phyloP scores from a whole-genome alignment of 2,113 vertebrate species.

The Carollia perspicillata region DNA sequence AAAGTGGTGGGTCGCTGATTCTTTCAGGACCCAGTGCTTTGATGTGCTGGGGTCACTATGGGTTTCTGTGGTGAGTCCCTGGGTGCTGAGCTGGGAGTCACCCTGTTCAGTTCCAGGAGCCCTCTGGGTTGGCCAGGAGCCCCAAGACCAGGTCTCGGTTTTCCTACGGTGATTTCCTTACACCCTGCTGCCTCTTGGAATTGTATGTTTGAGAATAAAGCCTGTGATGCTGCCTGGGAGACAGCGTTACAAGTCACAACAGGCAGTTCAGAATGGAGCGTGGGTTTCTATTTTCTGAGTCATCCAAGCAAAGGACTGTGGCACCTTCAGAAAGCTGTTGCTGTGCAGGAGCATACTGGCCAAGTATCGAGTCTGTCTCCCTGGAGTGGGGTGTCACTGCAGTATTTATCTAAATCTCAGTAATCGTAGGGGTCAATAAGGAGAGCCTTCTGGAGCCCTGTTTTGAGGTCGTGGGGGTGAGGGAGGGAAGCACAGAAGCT shows the following conservation, averaged over 20 bases:
- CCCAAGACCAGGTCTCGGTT: background rate
- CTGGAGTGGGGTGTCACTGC: background rate
- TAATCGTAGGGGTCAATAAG: background rate
- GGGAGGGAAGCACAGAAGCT: background rate
- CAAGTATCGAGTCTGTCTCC: background rate
- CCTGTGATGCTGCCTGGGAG: background rate
- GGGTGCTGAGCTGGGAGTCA: background rate
- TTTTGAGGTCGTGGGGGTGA: background rate
- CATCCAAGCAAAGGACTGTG: background rate
- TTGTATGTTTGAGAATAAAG: background rate
- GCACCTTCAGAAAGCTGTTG: background rate
- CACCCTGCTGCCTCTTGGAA: background rate
- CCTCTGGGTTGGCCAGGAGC: background rate
- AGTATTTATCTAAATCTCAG: background rate
- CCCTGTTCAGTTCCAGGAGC: background rate
- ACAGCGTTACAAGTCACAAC: background rate
- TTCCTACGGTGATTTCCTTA: background rate
- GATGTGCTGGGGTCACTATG: background rate
- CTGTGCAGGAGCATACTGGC: accelerated
- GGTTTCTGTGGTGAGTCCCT: background rate
- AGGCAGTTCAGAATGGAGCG: background rate
- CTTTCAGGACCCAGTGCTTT: background rate
- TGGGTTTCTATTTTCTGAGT: background rate
- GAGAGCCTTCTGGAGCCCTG: background rate
- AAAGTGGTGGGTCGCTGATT: background rate